Evolutionary conservation across 2,797 vertebrate species (phyloP).

Genomic region (Onychomys leucogaster): DNA sequence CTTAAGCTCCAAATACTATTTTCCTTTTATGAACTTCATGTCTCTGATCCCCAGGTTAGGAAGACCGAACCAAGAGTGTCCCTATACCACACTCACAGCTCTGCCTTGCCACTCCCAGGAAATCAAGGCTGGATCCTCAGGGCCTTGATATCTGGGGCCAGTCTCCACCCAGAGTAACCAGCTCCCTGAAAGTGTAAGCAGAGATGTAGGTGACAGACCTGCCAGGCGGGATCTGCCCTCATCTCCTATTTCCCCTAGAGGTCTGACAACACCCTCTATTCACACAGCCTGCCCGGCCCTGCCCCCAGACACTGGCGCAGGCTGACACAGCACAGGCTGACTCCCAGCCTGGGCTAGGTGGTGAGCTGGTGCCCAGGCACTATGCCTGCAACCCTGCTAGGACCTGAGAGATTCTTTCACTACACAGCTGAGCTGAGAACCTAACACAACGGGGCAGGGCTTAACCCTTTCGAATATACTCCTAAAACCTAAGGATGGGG

Average conservation of each 20-base stretch:
- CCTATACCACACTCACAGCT: neutral
- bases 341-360: neutral
- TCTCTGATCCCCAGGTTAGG: neutral
- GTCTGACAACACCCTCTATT: constrained; percentile 35
- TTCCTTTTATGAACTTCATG: neutral
- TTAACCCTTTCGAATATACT: neutral
- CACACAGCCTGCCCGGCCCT: neutral
- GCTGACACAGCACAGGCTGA: neutral
- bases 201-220: constrained; percentile 47
- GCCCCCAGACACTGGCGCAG: constrained; percentile 16
- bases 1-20: neutral
- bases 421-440: neutral
- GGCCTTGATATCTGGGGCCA: constrained; percentile 42
- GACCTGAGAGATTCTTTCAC: neutral
- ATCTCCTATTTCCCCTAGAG: constrained; percentile 46
- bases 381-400: neutral
- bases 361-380: neutral
- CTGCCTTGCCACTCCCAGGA: neutral
- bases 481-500: neutral
- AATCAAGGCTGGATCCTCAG: neutral
- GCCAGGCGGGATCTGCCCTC: constrained; percentile 66
- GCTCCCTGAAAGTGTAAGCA: constrained; percentile 68
- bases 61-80: neutral
- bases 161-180: constrained; percentile 39
- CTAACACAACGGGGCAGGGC: neutral